A percentile compares a stretch with the other conserved stretches of the same genome.
These are phyloP conservation scores for Isichthys henryi DNA, from an alignment of 2,113 vertebrate species.

Conservation along the genomic window DNA sequence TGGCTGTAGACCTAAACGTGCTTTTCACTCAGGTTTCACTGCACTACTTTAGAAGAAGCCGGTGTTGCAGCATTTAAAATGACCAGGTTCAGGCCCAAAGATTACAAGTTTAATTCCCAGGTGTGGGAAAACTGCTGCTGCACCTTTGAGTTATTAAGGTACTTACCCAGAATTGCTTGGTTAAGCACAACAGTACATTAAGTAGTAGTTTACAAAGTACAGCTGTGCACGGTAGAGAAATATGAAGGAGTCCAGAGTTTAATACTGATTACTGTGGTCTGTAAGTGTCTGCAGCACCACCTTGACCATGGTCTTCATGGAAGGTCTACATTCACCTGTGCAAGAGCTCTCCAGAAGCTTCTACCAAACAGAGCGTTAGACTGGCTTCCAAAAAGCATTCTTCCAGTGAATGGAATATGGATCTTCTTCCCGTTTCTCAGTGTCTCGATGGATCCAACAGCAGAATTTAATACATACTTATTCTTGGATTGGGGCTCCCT, in stretches of 20 bases:
- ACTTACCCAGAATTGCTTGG: slow-evolving; percentile 5
- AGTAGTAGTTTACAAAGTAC: background rate
- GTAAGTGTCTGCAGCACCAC: background rate
- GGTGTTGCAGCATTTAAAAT: background rate
- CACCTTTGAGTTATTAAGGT: slow-evolving; percentile 4
- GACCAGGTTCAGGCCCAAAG: background rate
- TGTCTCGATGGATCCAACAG: background rate
- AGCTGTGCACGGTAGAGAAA: background rate
- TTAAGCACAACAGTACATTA: background rate
- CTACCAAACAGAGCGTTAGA: background rate
- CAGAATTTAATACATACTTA: background rate
- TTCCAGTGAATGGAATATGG: background rate
- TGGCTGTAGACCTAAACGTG: background rate
- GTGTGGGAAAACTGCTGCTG: background rate
- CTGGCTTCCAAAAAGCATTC: background rate
- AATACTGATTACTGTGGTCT: background rate
- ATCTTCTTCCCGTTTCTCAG: background rate
- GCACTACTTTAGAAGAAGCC: background rate
- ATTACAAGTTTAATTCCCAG: background rate
- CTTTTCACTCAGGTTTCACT: background rate
- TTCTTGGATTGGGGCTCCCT: background rate
- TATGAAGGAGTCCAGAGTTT: background rate
- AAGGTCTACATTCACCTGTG: background rate
- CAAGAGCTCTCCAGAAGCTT: background rate
- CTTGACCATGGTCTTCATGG: background rate